These are phyloP conservation scores for Cephalotes varians DNA, from an alignment of 2,888 invertebrate species.

Conservation along the genomic window DNA sequence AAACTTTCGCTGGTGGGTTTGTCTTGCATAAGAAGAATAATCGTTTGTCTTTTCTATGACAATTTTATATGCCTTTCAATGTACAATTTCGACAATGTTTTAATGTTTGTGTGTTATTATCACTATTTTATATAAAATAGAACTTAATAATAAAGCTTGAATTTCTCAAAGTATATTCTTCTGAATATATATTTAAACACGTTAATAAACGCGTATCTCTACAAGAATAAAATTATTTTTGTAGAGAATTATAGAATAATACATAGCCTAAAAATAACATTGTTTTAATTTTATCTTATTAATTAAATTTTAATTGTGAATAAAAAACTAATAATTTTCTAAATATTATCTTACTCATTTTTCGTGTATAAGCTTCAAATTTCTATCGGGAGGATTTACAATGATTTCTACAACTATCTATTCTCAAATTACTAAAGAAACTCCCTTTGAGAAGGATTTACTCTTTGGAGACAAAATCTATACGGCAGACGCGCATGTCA, in stretches of 20 bases:
- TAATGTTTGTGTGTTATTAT: background rate
- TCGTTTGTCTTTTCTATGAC: slow-evolving; percentile 15
- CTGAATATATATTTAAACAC: background rate
- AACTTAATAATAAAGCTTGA: slow-evolving; percentile 6
- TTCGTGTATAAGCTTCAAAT: background rate
- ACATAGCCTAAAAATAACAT: background rate
- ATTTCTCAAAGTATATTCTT: background rate
- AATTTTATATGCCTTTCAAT: slow-evolving; percentile 1
- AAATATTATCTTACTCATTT: background rate
- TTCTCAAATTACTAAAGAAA: background rate
- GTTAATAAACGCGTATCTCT: background rate
- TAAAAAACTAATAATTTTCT: background rate
- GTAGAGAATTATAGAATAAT: background rate
- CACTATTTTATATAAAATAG: background rate
- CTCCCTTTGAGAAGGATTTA: background rate
- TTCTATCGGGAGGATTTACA: background rate
- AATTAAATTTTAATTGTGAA: background rate
- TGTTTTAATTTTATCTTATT: slow-evolving; percentile 8
- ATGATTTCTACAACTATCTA: background rate
- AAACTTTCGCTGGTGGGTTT: slow-evolving; percentile 39
- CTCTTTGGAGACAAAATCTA: slow-evolving; percentile 49
- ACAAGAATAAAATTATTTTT: background rate
- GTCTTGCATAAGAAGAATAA: slow-evolving; percentile 20
- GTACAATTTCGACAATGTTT: background rate
- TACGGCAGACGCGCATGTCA: slow-evolving; percentile 55